Percentiles rank a stretch among this genome's conserved stretches.
Conservation (phyloP, 2,888 invertebrate species). For the Celastrina argiolus region DNA sequence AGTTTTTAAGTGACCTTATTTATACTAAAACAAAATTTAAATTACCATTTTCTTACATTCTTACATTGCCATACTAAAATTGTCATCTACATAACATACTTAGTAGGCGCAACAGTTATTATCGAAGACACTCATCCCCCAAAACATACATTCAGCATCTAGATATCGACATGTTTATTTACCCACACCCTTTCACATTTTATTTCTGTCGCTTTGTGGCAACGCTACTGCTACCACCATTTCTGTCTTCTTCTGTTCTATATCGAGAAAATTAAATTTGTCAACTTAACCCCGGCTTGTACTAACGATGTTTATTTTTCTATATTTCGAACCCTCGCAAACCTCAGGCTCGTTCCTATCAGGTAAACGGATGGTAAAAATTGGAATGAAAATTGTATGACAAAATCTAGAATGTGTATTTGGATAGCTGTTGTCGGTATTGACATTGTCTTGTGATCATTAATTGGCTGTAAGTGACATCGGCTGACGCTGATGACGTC, state of each 20-base stretch:
- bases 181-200: slow-evolving; percentile 46
- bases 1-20: too few relatives aligned
- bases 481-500: not conserved
- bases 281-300: slow-evolving; percentile 45
- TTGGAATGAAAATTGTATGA: slow-evolving; percentile 75
- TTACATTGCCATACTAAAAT: not conserved
- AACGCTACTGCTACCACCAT: slow-evolving; percentile 66
- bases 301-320: slow-evolving; percentile 78
- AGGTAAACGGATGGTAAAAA: slow-evolving; percentile 83
- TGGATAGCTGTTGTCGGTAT: slow-evolving; percentile 67
- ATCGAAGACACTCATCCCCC: not conserved
- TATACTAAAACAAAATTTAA: too few relatives aligned
- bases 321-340: slow-evolving; percentile 82
- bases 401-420: slow-evolving; percentile 66
- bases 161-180: slow-evolving; percentile 42
- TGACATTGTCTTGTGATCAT: slow-evolving; percentile 50
- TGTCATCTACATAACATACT: not conserved
- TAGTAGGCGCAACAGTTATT: not conserved
- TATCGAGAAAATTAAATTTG: slow-evolving; percentile 28
- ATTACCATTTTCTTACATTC: too few relatives aligned
- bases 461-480: slow-evolving; percentile 37
- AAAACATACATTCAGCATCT: not conserved
- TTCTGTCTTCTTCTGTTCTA: slow-evolving; percentile 39
- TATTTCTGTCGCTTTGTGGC: slow-evolving; percentile 73
- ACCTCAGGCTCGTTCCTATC: slow-evolving; percentile 91